Percentiles rank a stretch among this genome's conserved stretches.
These are phyloP conservation scores for Sebastes iracundus DNA, from an alignment of 2,797 vertebrate species.

Conservation along the genomic window DNA sequence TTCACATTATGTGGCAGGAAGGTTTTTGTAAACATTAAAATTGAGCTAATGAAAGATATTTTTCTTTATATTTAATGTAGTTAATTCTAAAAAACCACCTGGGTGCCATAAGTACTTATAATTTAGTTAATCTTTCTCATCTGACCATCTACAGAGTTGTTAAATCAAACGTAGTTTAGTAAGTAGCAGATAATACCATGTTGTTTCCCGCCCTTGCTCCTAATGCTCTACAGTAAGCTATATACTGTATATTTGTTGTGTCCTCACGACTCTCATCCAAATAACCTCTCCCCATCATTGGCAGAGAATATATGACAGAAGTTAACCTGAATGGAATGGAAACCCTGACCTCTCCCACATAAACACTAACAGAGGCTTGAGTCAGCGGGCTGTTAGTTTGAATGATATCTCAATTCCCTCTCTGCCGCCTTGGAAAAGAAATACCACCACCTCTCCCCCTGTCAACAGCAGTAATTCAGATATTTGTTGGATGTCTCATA, in stretches of 20 bases:
- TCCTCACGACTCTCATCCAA: slow-evolving; percentile 57
- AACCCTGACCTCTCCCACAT: slow-evolving; percentile 80
- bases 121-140: slow-evolving; percentile 9
- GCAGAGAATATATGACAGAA: slow-evolving; percentile 65
- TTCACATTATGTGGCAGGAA: background rate
- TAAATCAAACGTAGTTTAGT: slow-evolving; percentile 21
- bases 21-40: background rate
- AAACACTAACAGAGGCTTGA: slow-evolving; percentile 76
- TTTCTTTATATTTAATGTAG: background rate
- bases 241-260: slow-evolving; percentile 38
- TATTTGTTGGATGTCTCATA: slow-evolving; percentile 67
- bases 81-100: background rate
- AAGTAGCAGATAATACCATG: background rate
- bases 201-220: slow-evolving; percentile 19
- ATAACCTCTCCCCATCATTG: slow-evolving; percentile 45
- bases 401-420: slow-evolving; percentile 84
- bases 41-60: background rate
- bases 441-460: slow-evolving; percentile 69
- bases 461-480: slow-evolving; percentile 76
- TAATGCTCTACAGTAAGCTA: slow-evolving; percentile 1
- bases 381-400: slow-evolving; percentile 80
- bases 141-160: background rate
- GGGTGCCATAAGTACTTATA: background rate
- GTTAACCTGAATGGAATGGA: slow-evolving; percentile 74
- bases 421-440: slow-evolving; percentile 75